Evolutionary conservation across 2,113 vertebrate species (phyloP), one percentile per base, ranked within the genome.

Genomic region (Sorex fumeus): DNA sequence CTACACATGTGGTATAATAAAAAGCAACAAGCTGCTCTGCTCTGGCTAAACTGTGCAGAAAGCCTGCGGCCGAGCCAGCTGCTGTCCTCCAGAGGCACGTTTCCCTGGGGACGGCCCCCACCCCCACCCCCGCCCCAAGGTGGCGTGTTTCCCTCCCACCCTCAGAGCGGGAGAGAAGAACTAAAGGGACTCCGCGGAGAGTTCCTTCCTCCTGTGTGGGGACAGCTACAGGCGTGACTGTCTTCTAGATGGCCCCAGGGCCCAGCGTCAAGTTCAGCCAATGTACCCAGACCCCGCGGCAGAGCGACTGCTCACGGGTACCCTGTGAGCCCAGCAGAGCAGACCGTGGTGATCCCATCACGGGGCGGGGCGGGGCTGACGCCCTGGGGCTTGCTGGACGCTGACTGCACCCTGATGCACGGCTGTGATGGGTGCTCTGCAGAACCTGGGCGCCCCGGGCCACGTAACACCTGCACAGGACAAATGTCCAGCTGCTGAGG

Each of bases 311-410:
- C 40, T 62, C 19, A 30, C 19, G 8, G 34, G 57, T 34, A 5
- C 36, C 45, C 30, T 32, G 34, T 8, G 27, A 80, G 47, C 28
- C 6, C 8, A 7, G 9, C 28, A 27, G 57, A 16, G 8, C 2
- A n/a, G 53, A 69, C 16, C 45, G 4, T 0, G 15, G 13, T 7
- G 10, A 30, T 19, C 16, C n/a, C 1, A 0, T 23, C 8, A 15
- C 0, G 1, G 43, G 1, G 4, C 40, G 28, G 43, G 76, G 28
- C 12, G 32, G n/a, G 80, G 12, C 40, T 3, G 43, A 34, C 86
- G 71, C 50, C 60, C 16, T 45, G 34, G 64, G 72, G 4, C 30
- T 19, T n/a, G 36, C 74, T 60, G 50, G 66, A 34, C 57, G 16
- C 45, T 6, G 15, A 57, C 40, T 30, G 32, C 3, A 11, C 0